A percentile compares a stretch with the other conserved stretches of the same genome.
phyloP scores from a whole-genome alignment of 2,888 invertebrate species.

The Chironomus tentans region DNA sequence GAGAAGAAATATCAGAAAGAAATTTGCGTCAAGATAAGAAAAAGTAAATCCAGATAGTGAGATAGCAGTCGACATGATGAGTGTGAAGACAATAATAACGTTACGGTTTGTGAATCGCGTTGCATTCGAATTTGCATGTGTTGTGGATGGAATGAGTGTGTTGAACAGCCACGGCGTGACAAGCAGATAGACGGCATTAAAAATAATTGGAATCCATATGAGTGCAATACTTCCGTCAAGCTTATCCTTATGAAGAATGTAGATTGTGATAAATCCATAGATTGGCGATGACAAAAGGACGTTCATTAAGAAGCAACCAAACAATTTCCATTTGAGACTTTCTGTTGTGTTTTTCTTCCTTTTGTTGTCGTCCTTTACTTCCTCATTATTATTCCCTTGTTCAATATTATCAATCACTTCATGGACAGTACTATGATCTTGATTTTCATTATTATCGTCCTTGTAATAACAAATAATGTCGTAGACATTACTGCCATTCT shows the following conservation, averaged over 20 bases:
- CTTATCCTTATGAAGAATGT: constrained; percentile 7
- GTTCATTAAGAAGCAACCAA: constrained; percentile 19
- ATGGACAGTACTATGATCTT: neutral
- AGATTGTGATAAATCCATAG: constrained; percentile 11
- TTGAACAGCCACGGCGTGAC: constrained; percentile 22
- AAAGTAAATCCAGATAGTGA: constrained; percentile 8
- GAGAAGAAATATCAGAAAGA: neutral
- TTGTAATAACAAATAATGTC: constrained; percentile 25
- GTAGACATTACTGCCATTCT: constrained; percentile 6
- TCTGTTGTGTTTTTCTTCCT: neutral
- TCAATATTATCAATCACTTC: constrained; percentile 16
- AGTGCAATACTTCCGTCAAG: neutral
- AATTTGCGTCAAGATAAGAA: constrained; percentile 1
- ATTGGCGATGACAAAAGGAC: constrained; percentile 16
- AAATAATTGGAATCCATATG: constrained; percentile 24
- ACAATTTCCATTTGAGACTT: constrained; percentile 12
- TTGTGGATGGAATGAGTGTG: neutral
- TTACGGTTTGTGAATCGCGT: neutral
- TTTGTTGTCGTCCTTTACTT: neutral
- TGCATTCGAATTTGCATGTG: neutral
- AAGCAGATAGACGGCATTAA: constrained; percentile 16
- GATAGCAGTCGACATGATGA: neutral
- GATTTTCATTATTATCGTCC: neutral
- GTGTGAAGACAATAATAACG: constrained; percentile 3
- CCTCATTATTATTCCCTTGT: neutral